Conservation (phyloP, 2,797 vertebrate genomes). For the Urophycis tenuis region DNA sequence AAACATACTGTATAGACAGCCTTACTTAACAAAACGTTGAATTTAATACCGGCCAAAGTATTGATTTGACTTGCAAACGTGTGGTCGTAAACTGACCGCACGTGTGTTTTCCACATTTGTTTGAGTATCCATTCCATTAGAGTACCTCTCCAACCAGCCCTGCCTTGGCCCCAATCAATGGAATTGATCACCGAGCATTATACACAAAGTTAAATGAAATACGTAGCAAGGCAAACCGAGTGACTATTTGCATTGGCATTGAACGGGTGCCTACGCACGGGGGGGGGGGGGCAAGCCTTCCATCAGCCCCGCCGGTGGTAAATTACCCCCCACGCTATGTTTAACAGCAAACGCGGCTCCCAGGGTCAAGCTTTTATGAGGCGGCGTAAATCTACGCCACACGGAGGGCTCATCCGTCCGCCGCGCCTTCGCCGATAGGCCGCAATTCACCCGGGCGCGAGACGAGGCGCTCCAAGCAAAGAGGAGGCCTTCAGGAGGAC, state of each 20-base stretch:
- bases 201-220: not conserved
- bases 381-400: conserved; percentile 57
- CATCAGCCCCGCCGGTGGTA: conserved; percentile 27
- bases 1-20: not conserved
- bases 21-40: not conserved
- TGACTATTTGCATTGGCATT: not conserved
- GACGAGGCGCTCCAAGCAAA: conserved; percentile 35
- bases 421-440: conserved; percentile 30
- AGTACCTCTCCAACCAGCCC: not conserved
- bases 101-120: not conserved
- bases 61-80: conserved; percentile 19
- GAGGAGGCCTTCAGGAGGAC: conserved; percentile 37
- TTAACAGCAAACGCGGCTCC: conserved; percentile 52
- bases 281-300: not conserved
- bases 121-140: not conserved
- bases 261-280: not conserved
- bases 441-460: conserved; percentile 32
- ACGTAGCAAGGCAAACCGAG: not conserved
- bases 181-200: not conserved
- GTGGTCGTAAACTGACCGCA: not conserved
- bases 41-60: conserved; percentile 30
- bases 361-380: conserved; percentile 47
- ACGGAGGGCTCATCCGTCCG: conserved; percentile 55
- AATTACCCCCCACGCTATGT: conserved; percentile 51
- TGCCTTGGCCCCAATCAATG: not conserved